Evolutionary conservation across 2,888 invertebrate genomes (phyloP).

Genomic region (Acholoe squamosa): DNA sequence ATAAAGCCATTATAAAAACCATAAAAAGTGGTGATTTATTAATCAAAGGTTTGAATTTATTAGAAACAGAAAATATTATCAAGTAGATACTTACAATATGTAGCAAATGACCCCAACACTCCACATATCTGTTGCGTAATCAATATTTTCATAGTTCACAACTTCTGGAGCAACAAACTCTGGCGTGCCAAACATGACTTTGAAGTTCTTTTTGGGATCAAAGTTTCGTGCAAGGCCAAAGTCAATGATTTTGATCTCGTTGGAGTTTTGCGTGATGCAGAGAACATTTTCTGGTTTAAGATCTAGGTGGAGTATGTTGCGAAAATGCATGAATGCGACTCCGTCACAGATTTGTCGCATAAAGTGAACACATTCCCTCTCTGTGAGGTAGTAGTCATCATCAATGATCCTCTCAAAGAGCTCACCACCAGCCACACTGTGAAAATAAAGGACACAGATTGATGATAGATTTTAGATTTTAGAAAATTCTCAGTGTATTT

Average conservation of each 20-base stretch:
- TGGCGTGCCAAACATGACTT: constrained; percentile 82
- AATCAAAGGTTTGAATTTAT: too few relatives aligned
- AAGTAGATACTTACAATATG: constrained; percentile 79
- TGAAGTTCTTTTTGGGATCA: constrained; percentile 94
- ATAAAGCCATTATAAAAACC: too few relatives aligned
- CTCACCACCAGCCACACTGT: constrained; percentile 98
- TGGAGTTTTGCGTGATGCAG: constrained; percentile 96
- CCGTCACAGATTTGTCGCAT: constrained; percentile 99
- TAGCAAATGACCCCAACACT: constrained; percentile 83
- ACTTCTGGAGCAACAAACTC: constrained; percentile 84
- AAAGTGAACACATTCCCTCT: constrained; percentile 97
- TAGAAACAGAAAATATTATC: neutral
- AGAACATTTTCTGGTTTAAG: constrained; percentile 99
- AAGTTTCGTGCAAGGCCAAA: constrained; percentile 97
- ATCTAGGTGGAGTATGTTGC: constrained; percentile 97
- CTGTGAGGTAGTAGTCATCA: constrained; percentile 98
- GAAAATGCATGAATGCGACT: constrained; percentile 96
- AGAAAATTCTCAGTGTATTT: too few relatives aligned
- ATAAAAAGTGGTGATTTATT: too few relatives aligned
- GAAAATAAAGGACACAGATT: constrained; percentile 41
- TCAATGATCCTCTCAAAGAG: constrained; percentile 99
- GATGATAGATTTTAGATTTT: too few relatives aligned
- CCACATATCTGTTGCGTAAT: constrained; percentile 82
- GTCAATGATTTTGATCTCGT: constrained; percentile 99
- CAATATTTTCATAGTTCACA: constrained; percentile 82